phyloP scores from a whole-genome alignment of 2,888 invertebrate species.

The Invenusta paracnida region DNA sequence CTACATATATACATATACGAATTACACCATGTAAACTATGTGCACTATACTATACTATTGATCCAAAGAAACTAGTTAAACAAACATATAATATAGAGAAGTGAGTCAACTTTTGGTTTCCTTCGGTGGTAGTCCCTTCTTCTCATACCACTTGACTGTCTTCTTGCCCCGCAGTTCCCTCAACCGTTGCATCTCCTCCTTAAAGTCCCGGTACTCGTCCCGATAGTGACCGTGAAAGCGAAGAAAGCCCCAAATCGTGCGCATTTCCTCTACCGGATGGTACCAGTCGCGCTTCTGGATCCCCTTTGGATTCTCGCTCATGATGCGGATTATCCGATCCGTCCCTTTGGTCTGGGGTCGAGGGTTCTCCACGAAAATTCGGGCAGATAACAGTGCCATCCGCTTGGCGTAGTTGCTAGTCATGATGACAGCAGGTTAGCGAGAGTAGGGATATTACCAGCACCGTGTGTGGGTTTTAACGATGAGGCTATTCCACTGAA shows the following conservation, averaged over 20 bases:
- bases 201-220: conserved; percentile 35
- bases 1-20: too few relatives aligned
- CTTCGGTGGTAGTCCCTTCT: too few relatives aligned
- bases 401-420: conserved; percentile 8
- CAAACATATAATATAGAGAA: too few relatives aligned
- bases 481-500: too few relatives aligned
- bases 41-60: too few relatives aligned
- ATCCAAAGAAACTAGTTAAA: too few relatives aligned
- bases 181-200: conserved; percentile 37
- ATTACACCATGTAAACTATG: too few relatives aligned
- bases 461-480: too few relatives aligned
- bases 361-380: conserved; percentile 31
- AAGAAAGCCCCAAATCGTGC: neutral
- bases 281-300: neutral
- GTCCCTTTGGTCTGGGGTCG: neutral
- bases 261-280: conserved; percentile 16
- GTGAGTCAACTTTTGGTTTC: too few relatives aligned
- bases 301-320: neutral
- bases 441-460: neutral
- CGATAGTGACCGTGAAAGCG: conserved; percentile 15
- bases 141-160: neutral
- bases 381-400: conserved; percentile 32
- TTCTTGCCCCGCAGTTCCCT: conserved; percentile 39
- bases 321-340: neutral
- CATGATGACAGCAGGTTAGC: neutral